Percentiles rank a stretch among this genome's conserved stretches.
These are phyloP conservation scores for Xenotilapia longispinis DNA, from an alignment of 2,113 vertebrate genomes.

Conservation along the genomic window DNA sequence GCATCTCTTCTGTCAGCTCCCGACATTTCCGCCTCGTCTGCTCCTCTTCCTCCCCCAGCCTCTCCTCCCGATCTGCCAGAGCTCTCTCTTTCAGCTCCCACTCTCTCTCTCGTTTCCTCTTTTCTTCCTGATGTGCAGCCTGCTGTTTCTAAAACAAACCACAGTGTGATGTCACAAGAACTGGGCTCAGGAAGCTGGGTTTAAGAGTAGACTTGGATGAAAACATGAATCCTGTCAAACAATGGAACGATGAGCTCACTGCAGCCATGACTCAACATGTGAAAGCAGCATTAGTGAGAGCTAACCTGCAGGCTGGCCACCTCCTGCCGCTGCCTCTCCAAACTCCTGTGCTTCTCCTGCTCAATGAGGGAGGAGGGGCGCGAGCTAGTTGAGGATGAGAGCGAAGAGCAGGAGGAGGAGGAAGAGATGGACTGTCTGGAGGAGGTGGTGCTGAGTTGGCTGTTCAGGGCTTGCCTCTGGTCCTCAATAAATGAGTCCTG, in stretches of 20 bases:
- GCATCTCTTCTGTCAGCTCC: slow-evolving; percentile 66
- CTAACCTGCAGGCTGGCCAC: slow-evolving; percentile 74
- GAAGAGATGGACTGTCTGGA: slow-evolving; percentile 36
- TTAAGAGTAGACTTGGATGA: neutral
- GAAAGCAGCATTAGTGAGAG: neutral
- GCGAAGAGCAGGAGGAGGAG: slow-evolving; percentile 43
- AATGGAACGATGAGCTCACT: neutral
- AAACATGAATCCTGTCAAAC: neutral
- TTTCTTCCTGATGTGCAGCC: slow-evolving; percentile 79
- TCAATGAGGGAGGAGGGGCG: slow-evolving; percentile 80
- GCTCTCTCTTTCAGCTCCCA: slow-evolving; percentile 77
- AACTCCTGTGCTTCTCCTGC: slow-evolving; percentile 88
- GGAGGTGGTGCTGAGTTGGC: slow-evolving; percentile 51
- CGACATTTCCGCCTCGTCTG: slow-evolving; percentile 42
- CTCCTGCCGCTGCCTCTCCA: slow-evolving; percentile 88
- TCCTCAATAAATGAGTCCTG: slow-evolving; percentile 89
- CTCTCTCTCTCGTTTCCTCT: slow-evolving; percentile 69
- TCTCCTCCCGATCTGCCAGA: slow-evolving; percentile 69
- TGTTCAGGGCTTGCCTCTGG: slow-evolving; percentile 78
- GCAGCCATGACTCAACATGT: neutral
- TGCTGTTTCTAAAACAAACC: slow-evolving; percentile 75
- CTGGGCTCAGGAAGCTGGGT: neutral
- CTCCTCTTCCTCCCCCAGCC: slow-evolving; percentile 69
- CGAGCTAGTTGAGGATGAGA: slow-evolving; percentile 50
- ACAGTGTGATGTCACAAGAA: neutral